These are phyloP conservation scores for Ictalurus punctatus DNA, from an alignment of 2,113 vertebrate species.

Conservation along the genomic window DNA sequence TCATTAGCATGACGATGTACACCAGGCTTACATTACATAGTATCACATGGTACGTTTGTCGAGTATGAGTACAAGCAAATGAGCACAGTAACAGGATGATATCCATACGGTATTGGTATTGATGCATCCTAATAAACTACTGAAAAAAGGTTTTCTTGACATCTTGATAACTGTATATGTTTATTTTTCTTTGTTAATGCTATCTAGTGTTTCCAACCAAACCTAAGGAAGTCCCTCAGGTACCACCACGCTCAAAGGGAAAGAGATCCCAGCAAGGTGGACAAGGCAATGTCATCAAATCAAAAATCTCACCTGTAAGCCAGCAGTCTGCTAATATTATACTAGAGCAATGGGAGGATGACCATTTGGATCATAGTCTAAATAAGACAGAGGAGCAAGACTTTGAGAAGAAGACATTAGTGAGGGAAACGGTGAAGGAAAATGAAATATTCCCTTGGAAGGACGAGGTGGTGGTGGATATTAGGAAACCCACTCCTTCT, in stretches of 20 bases:
- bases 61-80: not conserved
- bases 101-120: not conserved
- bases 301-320: conserved; percentile 60
- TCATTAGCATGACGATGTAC: too few species aligned
- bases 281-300: conserved; percentile 50
- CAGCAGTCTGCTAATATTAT: conserved; percentile 48
- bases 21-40: not conserved
- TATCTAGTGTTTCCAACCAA: not conserved
- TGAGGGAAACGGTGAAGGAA: conserved; percentile 8
- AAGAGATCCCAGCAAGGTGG: conserved; percentile 5
- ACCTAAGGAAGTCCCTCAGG: conserved; percentile 30
- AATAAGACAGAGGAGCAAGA: conserved; percentile 6
- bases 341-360: conserved; percentile 29
- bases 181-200: not conserved
- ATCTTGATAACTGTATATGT: not conserved
- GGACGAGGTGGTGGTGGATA: not conserved
- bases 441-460: conserved; percentile 12
- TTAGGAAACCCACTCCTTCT: not conserved
- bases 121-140: not conserved
- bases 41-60: not conserved
- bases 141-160: not conserved
- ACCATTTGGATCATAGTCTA: conserved; percentile 23
- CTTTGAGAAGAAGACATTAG: conserved; percentile 2
- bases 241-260: conserved; percentile 43
- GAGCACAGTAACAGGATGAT: not conserved